Evolutionary conservation across 2,888 invertebrate genomes (phyloP).

Genomic region (Eledona agricola): DNA sequence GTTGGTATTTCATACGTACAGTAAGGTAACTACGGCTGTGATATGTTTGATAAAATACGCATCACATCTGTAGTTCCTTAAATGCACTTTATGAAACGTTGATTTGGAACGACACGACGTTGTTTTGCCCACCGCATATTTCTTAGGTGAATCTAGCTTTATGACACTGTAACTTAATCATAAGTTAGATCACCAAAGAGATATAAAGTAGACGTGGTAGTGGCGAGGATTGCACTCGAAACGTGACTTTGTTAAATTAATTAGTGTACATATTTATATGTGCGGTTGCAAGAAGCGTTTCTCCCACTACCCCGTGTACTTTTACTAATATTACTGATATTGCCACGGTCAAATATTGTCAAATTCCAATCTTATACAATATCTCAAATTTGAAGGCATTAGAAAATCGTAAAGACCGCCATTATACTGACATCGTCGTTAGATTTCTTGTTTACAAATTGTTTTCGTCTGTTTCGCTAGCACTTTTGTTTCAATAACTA

Average conservation of each 20-base stretch:
- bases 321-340: slow-evolving; percentile 8
- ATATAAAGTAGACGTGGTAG: slow-evolving; percentile 51
- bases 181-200: slow-evolving; percentile 70
- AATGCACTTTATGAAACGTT: slow-evolving; percentile 47
- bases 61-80: slow-evolving; percentile 63
- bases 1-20: slow-evolving; percentile 30
- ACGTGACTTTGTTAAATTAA: slow-evolving; percentile 8
- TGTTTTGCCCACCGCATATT: slow-evolving; percentile 43
- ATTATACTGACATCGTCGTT: no score
- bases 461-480: no score
- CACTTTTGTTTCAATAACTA: no score
- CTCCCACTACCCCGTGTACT: slow-evolving; percentile 17
- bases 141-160: slow-evolving; percentile 62
- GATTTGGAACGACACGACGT: slow-evolving; percentile 49
- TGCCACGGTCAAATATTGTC: slow-evolving; percentile 7
- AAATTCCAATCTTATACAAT: no score
- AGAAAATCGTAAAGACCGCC: no score
- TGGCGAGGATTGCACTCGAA: slow-evolving; percentile 6
- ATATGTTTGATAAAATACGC: slow-evolving; percentile 54
- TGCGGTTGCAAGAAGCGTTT: slow-evolving; percentile 5
- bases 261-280: slow-evolving; percentile 13
- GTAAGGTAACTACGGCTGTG: slow-evolving; percentile 61
- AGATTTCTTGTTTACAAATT: no score
- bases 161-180: slow-evolving; percentile 54
- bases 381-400: no score